A percentile compares a stretch with the other conserved stretches of the same genome.
phyloP scores from a whole-genome alignment of 2,113 vertebrate genomes.

The Oenanthe melanoleuca region DNA sequence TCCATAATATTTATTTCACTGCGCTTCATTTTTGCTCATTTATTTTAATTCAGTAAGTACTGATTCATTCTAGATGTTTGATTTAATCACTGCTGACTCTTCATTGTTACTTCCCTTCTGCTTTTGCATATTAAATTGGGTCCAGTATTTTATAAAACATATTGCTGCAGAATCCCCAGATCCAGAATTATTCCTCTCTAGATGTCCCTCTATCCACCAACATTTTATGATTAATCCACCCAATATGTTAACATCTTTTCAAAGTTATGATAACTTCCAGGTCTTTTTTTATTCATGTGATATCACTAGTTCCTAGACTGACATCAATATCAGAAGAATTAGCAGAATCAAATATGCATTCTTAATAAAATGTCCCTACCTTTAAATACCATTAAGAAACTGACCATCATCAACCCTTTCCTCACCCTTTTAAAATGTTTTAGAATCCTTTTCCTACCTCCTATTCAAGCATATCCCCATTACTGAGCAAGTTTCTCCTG shows the following conservation, averaged over 20 bases:
- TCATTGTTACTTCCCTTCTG: not conserved
- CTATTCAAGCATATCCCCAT: not conserved
- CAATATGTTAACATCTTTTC: not conserved
- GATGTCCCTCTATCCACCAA: not conserved
- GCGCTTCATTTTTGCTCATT: conserved; percentile 10
- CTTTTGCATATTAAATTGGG: not conserved
- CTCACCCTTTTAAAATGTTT: not conserved
- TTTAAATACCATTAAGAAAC: not conserved
- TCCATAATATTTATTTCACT: not conserved
- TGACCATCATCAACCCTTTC: not conserved
- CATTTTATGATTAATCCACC: not conserved
- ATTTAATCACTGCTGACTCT: not conserved
- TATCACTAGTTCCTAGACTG: not conserved
- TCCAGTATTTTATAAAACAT: not conserved
- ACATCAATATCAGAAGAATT: not conserved
- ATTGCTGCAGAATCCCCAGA: not conserved
- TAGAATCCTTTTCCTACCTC: not conserved
- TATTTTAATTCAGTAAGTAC: not conserved
- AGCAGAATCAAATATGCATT: not conserved
- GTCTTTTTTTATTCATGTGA: not conserved
- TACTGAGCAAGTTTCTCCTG: not conserved
- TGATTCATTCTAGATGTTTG: conserved; percentile 7
- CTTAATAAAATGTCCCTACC: not conserved
- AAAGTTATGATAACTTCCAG: not conserved
- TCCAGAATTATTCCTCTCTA: not conserved